A percentile compares a stretch with the other conserved stretches of the same genome.
These are phyloP conservation scores for Drosophila phalerata DNA, from an alignment of 2,888 invertebrate genomes.

Conservation along the genomic window DNA sequence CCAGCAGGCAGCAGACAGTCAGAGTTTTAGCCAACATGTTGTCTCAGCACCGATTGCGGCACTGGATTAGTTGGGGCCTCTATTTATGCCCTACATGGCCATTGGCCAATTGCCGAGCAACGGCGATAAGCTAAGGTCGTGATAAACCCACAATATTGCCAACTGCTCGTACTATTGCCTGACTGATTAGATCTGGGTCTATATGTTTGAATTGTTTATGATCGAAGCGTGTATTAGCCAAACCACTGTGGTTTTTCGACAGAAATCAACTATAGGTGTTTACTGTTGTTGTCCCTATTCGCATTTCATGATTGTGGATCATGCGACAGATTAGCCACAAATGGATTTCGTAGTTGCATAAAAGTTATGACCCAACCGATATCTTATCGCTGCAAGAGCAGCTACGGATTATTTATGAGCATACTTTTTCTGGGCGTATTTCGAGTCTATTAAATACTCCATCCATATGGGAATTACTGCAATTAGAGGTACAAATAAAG, in stretches of 20 bases:
- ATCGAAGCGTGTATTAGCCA: constrained; percentile 9
- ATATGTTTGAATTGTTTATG: constrained; percentile 45
- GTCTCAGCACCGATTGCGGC: constrained; percentile 33
- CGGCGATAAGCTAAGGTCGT: constrained; percentile 37
- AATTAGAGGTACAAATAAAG: background rate
- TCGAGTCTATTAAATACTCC: background rate
- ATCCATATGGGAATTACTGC: too few relatives aligned
- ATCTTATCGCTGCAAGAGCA: constrained; percentile 45
- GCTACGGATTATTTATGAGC: constrained; percentile 45
- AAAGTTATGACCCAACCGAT: constrained; percentile 32
- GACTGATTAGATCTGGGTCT: constrained; percentile 53
- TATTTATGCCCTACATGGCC: constrained; percentile 65
- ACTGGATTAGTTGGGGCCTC: constrained; percentile 47
- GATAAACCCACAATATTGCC: constrained; percentile 49
- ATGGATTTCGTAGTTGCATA: constrained; percentile 47
- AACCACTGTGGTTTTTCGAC: background rate
- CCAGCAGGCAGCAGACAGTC: constrained; percentile 50
- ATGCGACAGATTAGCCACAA: constrained; percentile 55
- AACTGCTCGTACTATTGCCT: constrained; percentile 17
- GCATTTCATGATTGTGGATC: constrained; percentile 51
- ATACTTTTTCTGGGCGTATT: constrained; percentile 19
- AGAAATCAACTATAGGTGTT: constrained; percentile 26
- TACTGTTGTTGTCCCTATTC: constrained; percentile 22
- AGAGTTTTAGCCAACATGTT: constrained; percentile 48
- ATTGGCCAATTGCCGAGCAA: background rate